These are phyloP conservation scores for Steinernema khuongi DNA, from an alignment of 1,140 invertebrate genomes.

Conservation along the genomic window DNA sequence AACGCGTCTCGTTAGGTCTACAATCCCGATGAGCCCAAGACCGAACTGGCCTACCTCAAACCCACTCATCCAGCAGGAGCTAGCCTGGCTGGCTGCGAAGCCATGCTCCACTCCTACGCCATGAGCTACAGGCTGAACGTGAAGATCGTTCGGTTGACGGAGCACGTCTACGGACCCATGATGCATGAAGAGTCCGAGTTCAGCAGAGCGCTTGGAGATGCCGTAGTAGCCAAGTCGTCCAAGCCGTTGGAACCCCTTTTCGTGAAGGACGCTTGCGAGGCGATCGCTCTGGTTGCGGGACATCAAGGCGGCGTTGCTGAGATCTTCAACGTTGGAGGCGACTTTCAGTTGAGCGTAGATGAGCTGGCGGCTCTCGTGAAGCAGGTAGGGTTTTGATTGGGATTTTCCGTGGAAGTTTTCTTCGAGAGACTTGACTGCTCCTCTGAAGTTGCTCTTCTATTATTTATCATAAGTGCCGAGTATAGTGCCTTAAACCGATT, in stretches of 20 bases:
- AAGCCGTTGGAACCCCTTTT: not conserved
- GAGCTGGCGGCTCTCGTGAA: not conserved
- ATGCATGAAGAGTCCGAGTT: not conserved
- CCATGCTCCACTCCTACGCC: conserved; percentile 32
- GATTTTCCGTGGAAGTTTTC: not conserved
- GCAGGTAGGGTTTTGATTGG: not conserved
- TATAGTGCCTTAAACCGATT: no score
- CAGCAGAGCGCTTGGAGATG: not conserved
- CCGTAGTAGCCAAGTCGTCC: not conserved
- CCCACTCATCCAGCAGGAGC: conserved; percentile 18
- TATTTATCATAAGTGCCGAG: no score
- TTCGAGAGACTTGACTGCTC: no score
- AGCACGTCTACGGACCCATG: not conserved
- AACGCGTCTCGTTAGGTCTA: not conserved
- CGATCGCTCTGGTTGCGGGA: not conserved
- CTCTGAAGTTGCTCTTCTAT: no score
- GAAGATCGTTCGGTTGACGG: conserved; percentile 13
- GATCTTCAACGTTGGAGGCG: not conserved
- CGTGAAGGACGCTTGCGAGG: not conserved
- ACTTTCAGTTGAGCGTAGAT: conserved; percentile 1
- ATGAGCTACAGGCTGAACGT: conserved; percentile 27
- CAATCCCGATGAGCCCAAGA: not conserved
- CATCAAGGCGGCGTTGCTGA: not conserved
- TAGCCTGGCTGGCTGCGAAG: conserved; percentile 15
- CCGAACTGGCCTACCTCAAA: not conserved